Evolutionary conservation across 2,888 invertebrate genomes (phyloP), one percentile per base, ranked within the genome.

Genomic region (Crematogaster levior): DNA sequence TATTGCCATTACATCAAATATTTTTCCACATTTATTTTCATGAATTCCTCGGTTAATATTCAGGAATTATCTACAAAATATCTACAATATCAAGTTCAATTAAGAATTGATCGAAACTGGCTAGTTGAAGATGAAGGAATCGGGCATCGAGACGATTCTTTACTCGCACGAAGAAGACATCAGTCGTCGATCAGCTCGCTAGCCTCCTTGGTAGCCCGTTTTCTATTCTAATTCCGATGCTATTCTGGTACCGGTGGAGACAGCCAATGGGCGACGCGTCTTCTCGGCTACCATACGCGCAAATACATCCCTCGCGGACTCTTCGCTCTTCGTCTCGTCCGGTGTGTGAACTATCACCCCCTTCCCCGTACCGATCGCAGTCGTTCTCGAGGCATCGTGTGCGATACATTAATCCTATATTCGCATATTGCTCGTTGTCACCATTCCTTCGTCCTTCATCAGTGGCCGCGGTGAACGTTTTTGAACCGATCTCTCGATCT

Each of bases 321-420:
- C 74, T 61, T 61, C 73, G 24, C 63, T 58, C 53, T 27, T 83
- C 63, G 21, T 46, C 80, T 30, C 72, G 4, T 40, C 24, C n/a
- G 43, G 66, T 73, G 74, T 7, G 63, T 80, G 30, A 37, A 40
- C 61, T 53, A 80, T 61, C 53, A 43, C 81, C 85, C 83, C 82
- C 80, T 81, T 85, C 84, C 90, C 84, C 87, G 84, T 83, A 85
- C 82, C 85, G 81, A 83, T 82, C 86, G 85, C 93, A 93, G 93
- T 93, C 90, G 90, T 87, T 88, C 87, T 86, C 90, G 89, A 86
- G 86, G 90, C 91, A 92, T 88, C 91, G 93, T 85, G 86, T 91
- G 91, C 91, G 90, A 86, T 90, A 89, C 91, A 91, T 92, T 89
- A 40, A 92, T 90, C 86, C 84, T 82, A 24, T 70, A 73, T 81